A percentile compares a stretch with the other conserved stretches of the same genome.
Conservation (phyloP, 2,797 vertebrate genomes). For the Pampus argenteus region DNA sequence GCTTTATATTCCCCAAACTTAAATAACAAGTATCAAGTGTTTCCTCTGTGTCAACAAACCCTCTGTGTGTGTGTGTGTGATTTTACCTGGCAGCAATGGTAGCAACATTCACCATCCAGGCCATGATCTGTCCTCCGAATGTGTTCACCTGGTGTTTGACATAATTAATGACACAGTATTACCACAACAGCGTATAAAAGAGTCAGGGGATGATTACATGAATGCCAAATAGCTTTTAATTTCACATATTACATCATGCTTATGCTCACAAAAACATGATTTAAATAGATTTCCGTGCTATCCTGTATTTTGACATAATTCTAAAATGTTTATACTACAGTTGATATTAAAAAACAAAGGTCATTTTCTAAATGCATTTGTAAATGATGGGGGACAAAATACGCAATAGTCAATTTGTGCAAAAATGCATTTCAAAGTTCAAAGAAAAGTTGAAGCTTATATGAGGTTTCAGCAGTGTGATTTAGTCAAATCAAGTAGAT, state of each 20-base stretch:
- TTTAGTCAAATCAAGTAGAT: too few relatives aligned
- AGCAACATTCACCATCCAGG: slow-evolving; percentile 98
- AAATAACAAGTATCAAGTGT: neutral
- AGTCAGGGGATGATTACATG: neutral
- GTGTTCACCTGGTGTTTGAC: slow-evolving; percentile 83
- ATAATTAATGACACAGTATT: neutral
- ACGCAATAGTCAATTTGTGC: too few relatives aligned
- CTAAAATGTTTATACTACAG: neutral
- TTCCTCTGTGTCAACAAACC: neutral
- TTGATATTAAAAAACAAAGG: neutral
- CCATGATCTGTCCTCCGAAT: slow-evolving; percentile 98
- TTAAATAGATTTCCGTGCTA: neutral
- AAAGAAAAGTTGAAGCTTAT: too few relatives aligned
- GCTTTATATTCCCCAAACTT: too few relatives aligned
- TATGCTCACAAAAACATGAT: neutral
- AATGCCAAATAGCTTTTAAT: neutral
- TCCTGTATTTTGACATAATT: neutral
- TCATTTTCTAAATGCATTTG: too few relatives aligned
- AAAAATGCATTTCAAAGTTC: too few relatives aligned
- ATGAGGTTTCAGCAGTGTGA: too few relatives aligned
- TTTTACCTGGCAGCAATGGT: slow-evolving; percentile 93
- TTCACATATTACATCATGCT: neutral
- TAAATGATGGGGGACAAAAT: too few relatives aligned
- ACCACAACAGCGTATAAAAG: neutral
- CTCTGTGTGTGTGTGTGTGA: slow-evolving; percentile 1